Evolutionary conservation across 1,140 invertebrate genomes (phyloP).

Genomic region (Semibalanus balanoides): DNA sequence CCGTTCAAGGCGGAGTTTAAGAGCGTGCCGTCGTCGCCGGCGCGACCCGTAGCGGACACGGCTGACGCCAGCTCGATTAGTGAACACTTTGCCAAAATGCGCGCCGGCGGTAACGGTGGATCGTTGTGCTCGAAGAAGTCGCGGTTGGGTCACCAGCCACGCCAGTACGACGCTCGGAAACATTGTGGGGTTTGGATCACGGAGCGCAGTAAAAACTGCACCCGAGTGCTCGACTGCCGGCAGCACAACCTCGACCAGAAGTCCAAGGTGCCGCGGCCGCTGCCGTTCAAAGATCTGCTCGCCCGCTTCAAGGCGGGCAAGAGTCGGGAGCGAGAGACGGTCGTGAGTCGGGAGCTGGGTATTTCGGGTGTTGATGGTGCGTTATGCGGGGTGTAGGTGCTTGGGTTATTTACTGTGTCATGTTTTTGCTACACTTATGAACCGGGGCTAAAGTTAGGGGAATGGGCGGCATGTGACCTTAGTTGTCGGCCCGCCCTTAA

Average conservation of each 20-base stretch:
- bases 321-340: not conserved
- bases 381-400: too few species aligned
- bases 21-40: not conserved
- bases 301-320: not conserved
- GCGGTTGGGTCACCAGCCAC: not conserved
- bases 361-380: too few species aligned
- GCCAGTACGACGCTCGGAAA: not conserved
- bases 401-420: too few species aligned
- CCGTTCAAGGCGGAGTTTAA: not conserved
- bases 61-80: not conserved
- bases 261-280: not conserved
- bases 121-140: not conserved
- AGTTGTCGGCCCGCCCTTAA: too few species aligned
- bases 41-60: not conserved
- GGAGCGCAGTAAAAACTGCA: not conserved
- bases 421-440: too few species aligned
- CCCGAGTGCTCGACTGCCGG: conserved; percentile 1
- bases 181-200: not conserved
- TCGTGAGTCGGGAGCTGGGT: too few species aligned
- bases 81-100: not conserved
- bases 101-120: not conserved
- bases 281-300: conserved; percentile 2
- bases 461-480: too few species aligned
- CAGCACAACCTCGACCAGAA: conserved; percentile 5
- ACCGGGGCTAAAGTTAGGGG: too few species aligned